These are phyloP conservation scores for Cephalopholis sonnerati DNA, from an alignment of 2,113 vertebrate genomes.

Conservation along the genomic window DNA sequence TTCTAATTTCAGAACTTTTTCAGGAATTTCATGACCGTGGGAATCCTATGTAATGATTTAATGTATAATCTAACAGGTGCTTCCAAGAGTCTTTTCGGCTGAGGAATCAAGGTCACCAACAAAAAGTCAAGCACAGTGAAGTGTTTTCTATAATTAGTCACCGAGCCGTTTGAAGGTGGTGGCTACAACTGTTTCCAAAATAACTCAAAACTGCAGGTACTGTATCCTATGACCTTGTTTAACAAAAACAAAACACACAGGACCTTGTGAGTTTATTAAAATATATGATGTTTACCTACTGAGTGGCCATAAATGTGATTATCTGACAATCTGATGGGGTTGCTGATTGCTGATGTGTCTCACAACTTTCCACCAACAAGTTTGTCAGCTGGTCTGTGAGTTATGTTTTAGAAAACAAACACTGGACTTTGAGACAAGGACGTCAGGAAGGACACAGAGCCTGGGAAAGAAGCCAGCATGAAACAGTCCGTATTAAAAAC, in stretches of 20 bases:
- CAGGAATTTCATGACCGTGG: too few species aligned
- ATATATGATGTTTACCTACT: neutral
- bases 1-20: too few species aligned
- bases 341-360: neutral
- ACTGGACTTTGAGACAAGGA: neutral
- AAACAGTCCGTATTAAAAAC: neutral
- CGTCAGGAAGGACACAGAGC: neutral
- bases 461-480: neutral
- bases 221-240: neutral
- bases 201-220: neutral
- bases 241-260: neutral
- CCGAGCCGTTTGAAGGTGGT: neutral
- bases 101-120: neutral
- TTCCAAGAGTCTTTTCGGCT: neutral
- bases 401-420: neutral
- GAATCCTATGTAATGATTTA: too few species aligned
- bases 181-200: constrained; percentile 34
- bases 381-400: neutral
- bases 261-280: neutral
- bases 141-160: neutral
- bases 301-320: neutral
- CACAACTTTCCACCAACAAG: neutral
- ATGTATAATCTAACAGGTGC: too few species aligned
- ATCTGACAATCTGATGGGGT: neutral
- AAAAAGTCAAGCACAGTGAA: neutral